Evolutionary conservation across 2,888 invertebrate species (phyloP).

Genomic region (Pandemis corylana): DNA sequence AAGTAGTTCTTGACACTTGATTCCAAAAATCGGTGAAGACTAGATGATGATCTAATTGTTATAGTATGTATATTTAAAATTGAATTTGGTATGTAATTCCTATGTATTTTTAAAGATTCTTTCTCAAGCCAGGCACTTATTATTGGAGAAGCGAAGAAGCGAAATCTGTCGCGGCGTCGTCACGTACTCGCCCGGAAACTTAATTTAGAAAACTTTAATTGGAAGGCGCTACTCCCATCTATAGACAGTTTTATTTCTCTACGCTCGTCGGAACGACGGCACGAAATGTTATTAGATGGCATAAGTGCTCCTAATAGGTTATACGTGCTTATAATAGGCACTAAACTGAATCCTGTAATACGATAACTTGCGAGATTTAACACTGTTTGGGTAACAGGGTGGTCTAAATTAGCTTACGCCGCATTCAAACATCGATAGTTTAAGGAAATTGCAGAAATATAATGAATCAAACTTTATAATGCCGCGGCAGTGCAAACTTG

Average conservation of each 20-base stretch:
- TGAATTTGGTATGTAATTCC: not conserved
- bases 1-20: too few species aligned
- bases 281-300: constrained; percentile 31
- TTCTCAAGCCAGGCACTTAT: constrained; percentile 9
- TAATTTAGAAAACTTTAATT: constrained; percentile 72
- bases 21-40: too few species aligned
- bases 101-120: constrained; percentile 10
- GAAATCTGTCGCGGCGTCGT: constrained; percentile 46
- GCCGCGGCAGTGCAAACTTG: constrained; percentile 41
- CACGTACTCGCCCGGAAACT: constrained; percentile 59
- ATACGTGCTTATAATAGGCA: constrained; percentile 22
- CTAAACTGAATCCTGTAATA: not conserved
- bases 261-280: constrained; percentile 23
- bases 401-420: not conserved
- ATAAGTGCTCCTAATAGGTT: constrained; percentile 31
- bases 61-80: too few species aligned
- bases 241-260: constrained; percentile 37
- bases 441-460: constrained; percentile 16
- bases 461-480: constrained; percentile 39
- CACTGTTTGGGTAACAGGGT: not conserved
- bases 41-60: too few species aligned
- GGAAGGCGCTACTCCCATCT: constrained; percentile 59
- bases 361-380: constrained; percentile 3
- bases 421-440: constrained; percentile 13
- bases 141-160: constrained; percentile 29